Evolutionary conservation across 2,888 invertebrate genomes (phyloP), one percentile per base, ranked within the genome.

Genomic region (Temnothorax rugatulus): DNA sequence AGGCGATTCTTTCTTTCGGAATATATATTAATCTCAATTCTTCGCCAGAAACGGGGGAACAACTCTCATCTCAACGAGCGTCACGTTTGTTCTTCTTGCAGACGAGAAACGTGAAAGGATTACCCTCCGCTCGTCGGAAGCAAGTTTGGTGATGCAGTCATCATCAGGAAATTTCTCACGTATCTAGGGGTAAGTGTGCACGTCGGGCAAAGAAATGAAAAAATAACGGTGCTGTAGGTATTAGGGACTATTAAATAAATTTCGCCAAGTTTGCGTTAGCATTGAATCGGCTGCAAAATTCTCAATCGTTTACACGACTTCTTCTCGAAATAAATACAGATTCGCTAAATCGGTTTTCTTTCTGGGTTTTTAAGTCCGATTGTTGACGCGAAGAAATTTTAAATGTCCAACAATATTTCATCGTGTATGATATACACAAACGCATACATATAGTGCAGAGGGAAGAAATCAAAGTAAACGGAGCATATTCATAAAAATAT

Each of bases 401-500:
- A 73, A 41, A 63, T 63, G 38, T 54, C 0, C 8, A 4, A 25
- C 7, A 25, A 9, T 15, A 5, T 50, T 63, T 34, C 3, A n/a
- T 29, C 34, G 1, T 44, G 21, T 57, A 25, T 57, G 25, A 52
- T 18, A 25, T n/a, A n/a, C 3, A 9, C 8, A 25, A 13, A 18
- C 13, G 13, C 25, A 29, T 34, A 8, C 64, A 34, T 9, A 21
- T 25, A 44, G 25, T 9, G 5, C n/a, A 38, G 9, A 61, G 11
- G 29, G n/a, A 84, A 64, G 29, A 47, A 88, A 61, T 38, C 18
- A 59, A 7, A 34, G 7, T 34, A 7, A 15, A 38, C 38, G 15
- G 75, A 34, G 25, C n/a, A 11, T 50, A 34, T 90, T 90, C 91
- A 88, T 90, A 91, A 91, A 90, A 90, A 91, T 91, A 91, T 89